These are phyloP conservation scores for Typhlichthys subterraneus DNA, from an alignment of 2,797 vertebrate genomes.

Conservation along the genomic window DNA sequence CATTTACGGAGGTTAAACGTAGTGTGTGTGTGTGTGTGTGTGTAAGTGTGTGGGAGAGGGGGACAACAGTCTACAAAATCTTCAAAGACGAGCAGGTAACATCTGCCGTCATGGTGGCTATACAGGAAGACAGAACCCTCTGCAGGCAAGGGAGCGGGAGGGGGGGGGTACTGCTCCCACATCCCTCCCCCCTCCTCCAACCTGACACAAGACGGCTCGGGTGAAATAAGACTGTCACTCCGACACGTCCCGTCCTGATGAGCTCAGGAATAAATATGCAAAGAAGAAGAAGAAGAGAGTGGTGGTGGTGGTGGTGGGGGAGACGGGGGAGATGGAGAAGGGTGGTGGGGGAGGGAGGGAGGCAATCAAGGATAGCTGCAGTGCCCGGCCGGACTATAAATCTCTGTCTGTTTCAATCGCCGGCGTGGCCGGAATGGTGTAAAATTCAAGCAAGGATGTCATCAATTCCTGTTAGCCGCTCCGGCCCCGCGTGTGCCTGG, in stretches of 20 bases:
- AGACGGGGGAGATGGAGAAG: background rate
- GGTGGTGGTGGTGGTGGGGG: conserved; percentile 15
- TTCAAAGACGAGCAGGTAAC: conserved; percentile 1
- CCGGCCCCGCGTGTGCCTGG: conserved; percentile 93
- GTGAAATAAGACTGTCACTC: conserved; percentile 97
- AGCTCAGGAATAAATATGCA: conserved; percentile 93
- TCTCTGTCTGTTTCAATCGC: conserved; percentile 99
- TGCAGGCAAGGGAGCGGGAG: conserved; percentile 1
- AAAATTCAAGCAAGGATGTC: conserved; percentile 96
- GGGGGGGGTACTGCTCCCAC: background rate
- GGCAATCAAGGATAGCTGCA: conserved; percentile 92
- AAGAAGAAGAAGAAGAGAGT: conserved; percentile 79
- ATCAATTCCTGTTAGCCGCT: conserved; percentile 99
- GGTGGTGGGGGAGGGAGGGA: conserved; percentile 70
- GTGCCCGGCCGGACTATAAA: conserved; percentile 92
- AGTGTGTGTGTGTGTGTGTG: too few species aligned
- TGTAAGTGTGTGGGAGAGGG: too few species aligned
- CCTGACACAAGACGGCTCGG: conserved; percentile 77
- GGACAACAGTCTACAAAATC: conserved; percentile 15
- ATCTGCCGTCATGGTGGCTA: too few species aligned
- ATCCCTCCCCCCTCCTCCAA: background rate
- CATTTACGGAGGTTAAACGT: conserved; percentile 21
- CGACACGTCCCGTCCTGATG: conserved; percentile 89
- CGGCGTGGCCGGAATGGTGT: conserved; percentile 93
- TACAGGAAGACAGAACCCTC: too few species aligned